Conservation (phyloP, 53 echinoderm and acorn worm species). For the Holothuria leucospilota region DNA sequence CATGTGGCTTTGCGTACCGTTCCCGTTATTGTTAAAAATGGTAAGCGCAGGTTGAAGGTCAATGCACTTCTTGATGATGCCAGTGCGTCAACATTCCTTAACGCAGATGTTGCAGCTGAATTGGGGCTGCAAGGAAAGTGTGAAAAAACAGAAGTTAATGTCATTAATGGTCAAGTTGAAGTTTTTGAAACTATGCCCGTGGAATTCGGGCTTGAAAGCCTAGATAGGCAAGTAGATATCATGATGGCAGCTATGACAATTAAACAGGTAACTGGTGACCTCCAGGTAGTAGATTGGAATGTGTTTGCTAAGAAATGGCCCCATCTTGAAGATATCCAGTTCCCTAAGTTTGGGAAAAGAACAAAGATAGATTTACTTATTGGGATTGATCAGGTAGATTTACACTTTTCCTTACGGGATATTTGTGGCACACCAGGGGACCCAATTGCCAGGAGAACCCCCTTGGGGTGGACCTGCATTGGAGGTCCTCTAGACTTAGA, state of each 20-base stretch:
- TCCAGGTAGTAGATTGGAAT: conserved; percentile 9
- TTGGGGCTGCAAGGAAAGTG: conserved; percentile 26
- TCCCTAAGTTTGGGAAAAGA: background rate
- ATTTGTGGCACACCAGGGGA: no score
- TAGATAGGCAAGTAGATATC: background rate
- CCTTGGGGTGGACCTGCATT: no score
- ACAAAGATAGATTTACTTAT: no score
- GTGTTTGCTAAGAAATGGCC: background rate
- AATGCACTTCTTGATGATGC: conserved; percentile 10
- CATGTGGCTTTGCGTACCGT: conserved; percentile 14
- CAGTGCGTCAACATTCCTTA: background rate
- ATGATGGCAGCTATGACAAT: background rate
- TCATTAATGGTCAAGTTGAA: conserved; percentile 25
- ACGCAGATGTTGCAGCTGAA: conserved; percentile 19
- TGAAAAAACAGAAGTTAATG: background rate
- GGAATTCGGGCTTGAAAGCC: conserved; percentile 9
- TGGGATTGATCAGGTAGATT: no score
- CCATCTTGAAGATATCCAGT: conserved; percentile 15
- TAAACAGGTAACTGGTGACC: background rate
- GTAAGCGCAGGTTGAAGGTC: conserved; percentile 16
- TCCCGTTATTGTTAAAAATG: conserved; percentile 32
- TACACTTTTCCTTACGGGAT: no score
- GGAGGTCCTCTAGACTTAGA: no score
- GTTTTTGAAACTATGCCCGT: conserved; percentile 3
- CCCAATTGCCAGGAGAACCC: no score